These are phyloP conservation scores for Oreortyx pictus DNA, from an alignment of 2,797 vertebrate species.

Conservation along the genomic window DNA sequence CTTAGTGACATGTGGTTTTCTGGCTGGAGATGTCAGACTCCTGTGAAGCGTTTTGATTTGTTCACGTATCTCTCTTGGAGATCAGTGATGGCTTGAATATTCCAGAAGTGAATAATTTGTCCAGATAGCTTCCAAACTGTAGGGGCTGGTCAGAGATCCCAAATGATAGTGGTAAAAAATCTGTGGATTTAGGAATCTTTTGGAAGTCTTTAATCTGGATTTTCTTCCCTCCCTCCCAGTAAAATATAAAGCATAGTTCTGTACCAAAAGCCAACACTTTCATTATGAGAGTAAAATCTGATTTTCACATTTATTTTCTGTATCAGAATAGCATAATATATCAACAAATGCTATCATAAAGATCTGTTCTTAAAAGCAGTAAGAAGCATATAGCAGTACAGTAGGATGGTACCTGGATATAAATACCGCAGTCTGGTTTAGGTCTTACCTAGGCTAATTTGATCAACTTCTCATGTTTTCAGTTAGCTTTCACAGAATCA, in stretches of 20 bases:
- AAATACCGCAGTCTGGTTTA: not conserved
- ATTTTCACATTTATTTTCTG: not conserved
- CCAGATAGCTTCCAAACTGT: slow-evolving; percentile 16
- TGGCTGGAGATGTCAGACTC: slow-evolving; percentile 23
- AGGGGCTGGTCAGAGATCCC: not conserved
- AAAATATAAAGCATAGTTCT: not conserved
- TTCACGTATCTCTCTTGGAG: slow-evolving; percentile 38
- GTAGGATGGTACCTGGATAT: not conserved
- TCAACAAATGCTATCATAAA: not conserved
- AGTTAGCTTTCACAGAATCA: not conserved
- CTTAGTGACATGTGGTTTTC: slow-evolving; percentile 33
- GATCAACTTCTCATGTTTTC: not conserved
- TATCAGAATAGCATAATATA: not conserved
- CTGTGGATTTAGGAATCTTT: not conserved
- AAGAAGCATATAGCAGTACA: not conserved
- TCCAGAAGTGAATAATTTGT: slow-evolving; percentile 42
- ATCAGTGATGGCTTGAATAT: slow-evolving; percentile 38
- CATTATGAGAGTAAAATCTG: not conserved
- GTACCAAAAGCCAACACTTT: not conserved
- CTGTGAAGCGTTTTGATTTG: slow-evolving; percentile 19
- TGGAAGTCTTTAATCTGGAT: not conserved
- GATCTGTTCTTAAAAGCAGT: not conserved
- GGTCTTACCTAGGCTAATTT: not conserved
- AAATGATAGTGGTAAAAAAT: slow-evolving; percentile 11
- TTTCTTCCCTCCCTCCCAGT: not conserved